Evolutionary conservation across 2,888 invertebrate genomes (phyloP), one percentile per base, ranked within the genome.

Genomic region (Itoplectis maculator): DNA sequence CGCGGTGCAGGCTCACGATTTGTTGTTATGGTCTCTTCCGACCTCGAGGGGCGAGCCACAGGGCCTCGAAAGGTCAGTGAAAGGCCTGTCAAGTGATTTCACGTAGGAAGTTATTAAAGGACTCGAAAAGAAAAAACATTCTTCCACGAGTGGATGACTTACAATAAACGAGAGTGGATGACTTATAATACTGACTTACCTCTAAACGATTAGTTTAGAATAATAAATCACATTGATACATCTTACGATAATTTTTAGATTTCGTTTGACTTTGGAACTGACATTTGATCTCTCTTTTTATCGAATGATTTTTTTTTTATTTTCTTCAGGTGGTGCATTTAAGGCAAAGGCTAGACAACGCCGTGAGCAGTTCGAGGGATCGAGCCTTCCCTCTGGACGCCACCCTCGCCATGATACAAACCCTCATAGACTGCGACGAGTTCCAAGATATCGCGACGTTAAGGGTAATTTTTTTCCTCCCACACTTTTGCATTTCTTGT

Each of bases 401-500:
- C 90, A 96, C 97, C 86, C 93, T 97, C 88, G 96, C 96, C 91
- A 98, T 98, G 97, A 98, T 98, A 91, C 96, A 97, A 93, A 96
- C 97, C 86, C 95, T 99, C 86, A 97, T 98, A 93, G 98, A 98
- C 94, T 98, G 98, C 94, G 99, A 99, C 94, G 98, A 98, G 91
- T 98, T 99, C 95, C 98, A 98, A 94, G 97, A 98, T 91, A 97
- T 99, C 90, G 98, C 99, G 82, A 98, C 98, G 88, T 95, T 95
- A 84, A 93, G 94, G 92, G 94, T 94, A 92, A 35, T 63, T 68
- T 45, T 37, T 13, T 29, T 40, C 5, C 11, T 68, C 45, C 81
- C n/a, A n/a, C n/a, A n/a, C n/a, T n/a, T n/a, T 75, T 75, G 23
- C 18, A n/a, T n/a, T n/a, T 37, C 66, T 13, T 9, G 66, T 23